These are phyloP conservation scores for Murina feae DNA, from an alignment of 2,113 vertebrate species.

Conservation along the genomic window DNA sequence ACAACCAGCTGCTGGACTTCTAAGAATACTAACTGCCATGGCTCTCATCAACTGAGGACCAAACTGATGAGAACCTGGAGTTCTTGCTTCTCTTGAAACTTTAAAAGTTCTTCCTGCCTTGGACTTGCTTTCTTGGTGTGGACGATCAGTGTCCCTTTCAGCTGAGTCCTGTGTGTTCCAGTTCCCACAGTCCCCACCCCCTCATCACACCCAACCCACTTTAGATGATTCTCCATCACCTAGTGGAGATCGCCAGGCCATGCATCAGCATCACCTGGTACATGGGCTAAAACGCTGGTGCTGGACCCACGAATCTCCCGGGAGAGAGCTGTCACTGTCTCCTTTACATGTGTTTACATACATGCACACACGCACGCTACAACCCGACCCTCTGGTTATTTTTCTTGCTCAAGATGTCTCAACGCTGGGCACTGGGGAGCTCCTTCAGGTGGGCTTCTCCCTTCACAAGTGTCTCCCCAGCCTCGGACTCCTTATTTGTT, in stretches of 20 bases:
- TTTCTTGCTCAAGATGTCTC: background rate
- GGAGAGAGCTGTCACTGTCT: background rate
- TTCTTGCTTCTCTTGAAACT: background rate
- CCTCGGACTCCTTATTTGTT: background rate
- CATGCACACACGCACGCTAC: background rate
- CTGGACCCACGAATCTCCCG: background rate
- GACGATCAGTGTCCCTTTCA: background rate
- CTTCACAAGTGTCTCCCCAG: background rate
- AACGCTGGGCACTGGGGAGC: background rate
- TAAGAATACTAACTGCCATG: background rate
- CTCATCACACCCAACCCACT: background rate
- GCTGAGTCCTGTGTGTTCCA: background rate
- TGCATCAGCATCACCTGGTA: background rate
- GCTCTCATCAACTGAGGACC: background rate
- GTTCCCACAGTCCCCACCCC: background rate
- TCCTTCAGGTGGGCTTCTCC: background rate
- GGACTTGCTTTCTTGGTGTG: background rate
- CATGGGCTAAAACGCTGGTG: background rate
- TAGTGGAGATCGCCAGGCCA: background rate
- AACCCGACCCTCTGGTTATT: background rate
- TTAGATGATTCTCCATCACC: background rate
- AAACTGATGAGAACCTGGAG: background rate
- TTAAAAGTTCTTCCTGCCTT: background rate
- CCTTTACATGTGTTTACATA: background rate
- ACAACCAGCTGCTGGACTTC: background rate